Evolutionary conservation across 2,888 invertebrate genomes (phyloP), one percentile per base, ranked within the genome.

Genomic region (Arge pagana): DNA sequence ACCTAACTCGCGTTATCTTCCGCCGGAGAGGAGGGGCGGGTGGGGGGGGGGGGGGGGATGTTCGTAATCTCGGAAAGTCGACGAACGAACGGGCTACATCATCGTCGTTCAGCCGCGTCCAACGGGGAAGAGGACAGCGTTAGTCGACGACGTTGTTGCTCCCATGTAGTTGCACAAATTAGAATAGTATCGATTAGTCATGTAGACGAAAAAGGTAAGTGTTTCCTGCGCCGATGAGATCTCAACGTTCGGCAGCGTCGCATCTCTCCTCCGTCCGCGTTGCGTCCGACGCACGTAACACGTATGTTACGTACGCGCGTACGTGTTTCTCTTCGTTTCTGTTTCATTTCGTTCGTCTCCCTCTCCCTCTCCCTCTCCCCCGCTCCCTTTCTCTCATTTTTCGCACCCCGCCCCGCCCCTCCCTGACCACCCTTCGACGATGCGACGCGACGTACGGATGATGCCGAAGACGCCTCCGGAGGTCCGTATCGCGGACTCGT

Each of bases 81-180:
- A 13, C 15, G 15, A 11, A 10, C 4, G 13, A 13, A 33, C 23
- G 35, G 15, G 16, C n/a, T 31, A 35, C 31, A 33, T 16, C 23
- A 15, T n/a, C n/a, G 23, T 13, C 18, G 21, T 11, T 5, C n/a
- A 42, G 33, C 33, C 19, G 35, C 15, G 19, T 3, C 16, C 7
- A 4, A 21, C 48, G n/a, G 31, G 11, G 10, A 42, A 41, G 4
- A 21, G 23, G 33, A 23, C 51, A 36, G 39, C 21, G 39, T 52
- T 48, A 48, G 16, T 51, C 54, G 57, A 60, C 64, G 63, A 60
- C 70, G 72, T 74, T 74, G 74, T 72, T 72, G 74, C 74, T 74
- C 74, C 74, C 72, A 74, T 71, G 72, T 74, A 74, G 72, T 70
- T 72, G 72, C 71, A 72, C 72, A 67, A 68, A 60, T 66, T 65